Evolutionary conservation across 2,888 invertebrate genomes (phyloP), one percentile per base, ranked within the genome.

Genomic region (Hermaeophaga mercurialis): DNA sequence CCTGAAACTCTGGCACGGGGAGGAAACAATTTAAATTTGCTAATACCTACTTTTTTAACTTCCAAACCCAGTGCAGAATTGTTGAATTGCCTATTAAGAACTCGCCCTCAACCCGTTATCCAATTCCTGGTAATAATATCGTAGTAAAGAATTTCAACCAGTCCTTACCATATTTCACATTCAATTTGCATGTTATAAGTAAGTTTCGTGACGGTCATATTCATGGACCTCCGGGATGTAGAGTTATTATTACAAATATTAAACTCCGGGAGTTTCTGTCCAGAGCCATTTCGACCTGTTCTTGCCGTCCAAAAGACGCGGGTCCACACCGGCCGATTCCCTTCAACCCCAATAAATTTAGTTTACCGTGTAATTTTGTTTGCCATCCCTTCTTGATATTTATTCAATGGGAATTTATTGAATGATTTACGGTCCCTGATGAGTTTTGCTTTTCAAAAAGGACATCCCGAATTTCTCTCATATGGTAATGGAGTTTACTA

Each of bases 161-260:
- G 31, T 19, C 22, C 34, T 38, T 54, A 47, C 44, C 61, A 44
- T 52, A 56, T 58, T 63, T 57, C 47, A 26, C 54, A 56, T 58
- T 52, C 53, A 54, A 63, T 61, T 61, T 59, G 57, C 63, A 61
- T 58, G 45, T 33, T 50, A 28, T 59, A 59, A 62, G 56, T 50
- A 55, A 59, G 36, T 54, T 59, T 36, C 56, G 56, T 45, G 58
- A 56, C 49, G 58, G 58, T 52, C 62, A 61, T 61, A 61, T 59
- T 63, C 64, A 62, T 64, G 61, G 62, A 57, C 58, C 61, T 56
- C 54, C 54, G 48, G 59, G 61, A 62, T 61, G 57, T 59, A 56
- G 53, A 65, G 54, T 58, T 58, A 65, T 65, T 65, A 65, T 64
- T 59, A 59, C 63, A 61, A 62, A 66, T 63, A 65, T 64, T 63